These are phyloP conservation scores for Psephotus haematonotus DNA, from an alignment of 2,113 vertebrate genomes.

Conservation along the genomic window DNA sequence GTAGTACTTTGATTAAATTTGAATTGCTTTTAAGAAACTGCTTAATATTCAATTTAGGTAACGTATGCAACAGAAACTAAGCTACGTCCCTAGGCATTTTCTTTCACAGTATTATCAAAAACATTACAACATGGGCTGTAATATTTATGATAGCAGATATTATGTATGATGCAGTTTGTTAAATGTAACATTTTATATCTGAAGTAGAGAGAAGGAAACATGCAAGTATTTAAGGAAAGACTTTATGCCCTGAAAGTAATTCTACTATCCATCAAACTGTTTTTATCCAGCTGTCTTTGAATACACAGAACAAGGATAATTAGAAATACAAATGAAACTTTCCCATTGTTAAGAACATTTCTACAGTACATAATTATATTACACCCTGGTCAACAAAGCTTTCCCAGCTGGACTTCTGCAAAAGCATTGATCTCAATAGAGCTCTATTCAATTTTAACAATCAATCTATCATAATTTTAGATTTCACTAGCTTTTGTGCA, in stretches of 20 bases:
- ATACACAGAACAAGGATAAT: not conserved
- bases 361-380: not conserved
- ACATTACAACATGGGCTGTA: not conserved
- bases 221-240: not conserved
- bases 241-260: not conserved
- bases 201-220: not conserved
- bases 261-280: not conserved
- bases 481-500: not conserved
- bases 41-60: not conserved
- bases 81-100: not conserved
- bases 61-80: not conserved
- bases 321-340: not conserved
- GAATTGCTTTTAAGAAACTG: not conserved
- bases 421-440: not conserved
- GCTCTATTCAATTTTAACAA: not conserved
- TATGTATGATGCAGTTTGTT: not conserved
- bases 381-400: not conserved
- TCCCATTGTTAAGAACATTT: not conserved
- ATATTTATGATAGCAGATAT: not conserved
- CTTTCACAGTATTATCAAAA: constrained; percentile 1
- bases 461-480: not conserved
- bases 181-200: not conserved
- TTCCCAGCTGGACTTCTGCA: not conserved
- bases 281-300: not conserved
- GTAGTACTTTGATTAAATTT: not conserved